These are phyloP conservation scores for Anthopleura xanthogrammica DNA, from an alignment of 92 coral and sea anemone genomes.

Conservation along the genomic window DNA sequence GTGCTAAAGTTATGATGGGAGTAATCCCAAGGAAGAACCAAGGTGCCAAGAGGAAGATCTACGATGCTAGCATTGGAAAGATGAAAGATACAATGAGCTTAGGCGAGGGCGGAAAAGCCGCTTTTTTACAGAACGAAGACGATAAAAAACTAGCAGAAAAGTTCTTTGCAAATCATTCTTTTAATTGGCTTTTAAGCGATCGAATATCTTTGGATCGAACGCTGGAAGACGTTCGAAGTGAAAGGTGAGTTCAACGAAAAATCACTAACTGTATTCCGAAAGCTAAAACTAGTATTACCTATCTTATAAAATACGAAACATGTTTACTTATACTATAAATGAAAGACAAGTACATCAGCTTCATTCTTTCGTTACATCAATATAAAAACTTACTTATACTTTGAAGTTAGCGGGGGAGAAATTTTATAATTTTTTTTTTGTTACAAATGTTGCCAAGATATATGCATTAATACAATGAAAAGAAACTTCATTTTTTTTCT, in stretches of 20 bases:
- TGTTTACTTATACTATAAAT: too few species aligned
- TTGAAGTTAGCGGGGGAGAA: too few species aligned
- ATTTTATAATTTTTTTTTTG: too few species aligned
- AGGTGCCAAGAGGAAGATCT: constrained; percentile 57
- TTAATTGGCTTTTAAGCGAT: constrained; percentile 97
- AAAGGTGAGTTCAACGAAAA: constrained; percentile 50
- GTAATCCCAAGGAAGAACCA: constrained; percentile 67
- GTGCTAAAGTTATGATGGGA: constrained; percentile 69
- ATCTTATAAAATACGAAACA: too few species aligned
- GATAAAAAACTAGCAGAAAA: constrained; percentile 88
- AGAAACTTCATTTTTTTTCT: too few species aligned
- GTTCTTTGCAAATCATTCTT: constrained; percentile 87
- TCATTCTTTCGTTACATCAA: too few species aligned
- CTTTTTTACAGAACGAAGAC: constrained; percentile 70
- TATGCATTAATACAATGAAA: too few species aligned
- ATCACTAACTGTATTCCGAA: neutral
- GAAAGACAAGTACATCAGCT: too few species aligned
- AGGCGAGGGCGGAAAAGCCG: constrained; percentile 91
- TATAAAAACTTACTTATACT: too few species aligned
- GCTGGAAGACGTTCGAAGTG: constrained; percentile 85
- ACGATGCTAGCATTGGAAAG: constrained; percentile 85
- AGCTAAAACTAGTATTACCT: too few species aligned
- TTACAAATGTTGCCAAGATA: too few species aligned
- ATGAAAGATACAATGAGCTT: constrained; percentile 74
- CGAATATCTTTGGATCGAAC: constrained; percentile 90